Conservation (phyloP, 2,113 vertebrate genomes). For the Mastomys natalensis region DNA sequence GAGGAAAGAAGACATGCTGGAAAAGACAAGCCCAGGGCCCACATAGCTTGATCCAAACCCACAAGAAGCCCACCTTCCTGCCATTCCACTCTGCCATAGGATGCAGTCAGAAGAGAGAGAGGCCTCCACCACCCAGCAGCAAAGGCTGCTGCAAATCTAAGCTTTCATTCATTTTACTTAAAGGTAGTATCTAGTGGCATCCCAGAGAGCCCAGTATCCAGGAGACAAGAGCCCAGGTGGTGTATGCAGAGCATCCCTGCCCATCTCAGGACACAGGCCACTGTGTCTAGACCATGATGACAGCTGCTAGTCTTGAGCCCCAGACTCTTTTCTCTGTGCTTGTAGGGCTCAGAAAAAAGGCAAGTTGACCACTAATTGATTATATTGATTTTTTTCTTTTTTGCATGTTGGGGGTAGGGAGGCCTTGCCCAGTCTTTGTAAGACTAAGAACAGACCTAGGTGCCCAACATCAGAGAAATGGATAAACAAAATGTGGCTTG, state of each 20-base stretch:
- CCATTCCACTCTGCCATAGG: not conserved
- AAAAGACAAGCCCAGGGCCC: not conserved
- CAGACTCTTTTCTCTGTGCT: not conserved
- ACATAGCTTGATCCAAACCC: not conserved
- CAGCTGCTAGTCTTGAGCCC: not conserved
- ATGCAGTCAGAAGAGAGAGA: not conserved
- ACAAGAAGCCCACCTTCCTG: not conserved
- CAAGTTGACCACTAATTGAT: not conserved
- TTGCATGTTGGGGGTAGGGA: not conserved
- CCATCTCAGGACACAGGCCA: not conserved
- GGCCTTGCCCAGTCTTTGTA: not conserved
- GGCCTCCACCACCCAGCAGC: not conserved
- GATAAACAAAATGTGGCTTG: not conserved
- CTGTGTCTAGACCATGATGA: not conserved
- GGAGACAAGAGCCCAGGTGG: not conserved
- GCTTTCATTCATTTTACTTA: not conserved
- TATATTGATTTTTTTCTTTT: not conserved
- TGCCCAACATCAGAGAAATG: too few relatives aligned
- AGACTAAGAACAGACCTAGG: not conserved
- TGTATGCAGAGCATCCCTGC: not conserved
- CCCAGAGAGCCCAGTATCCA: not conserved
- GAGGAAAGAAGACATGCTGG: not conserved
- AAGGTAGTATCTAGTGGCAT: not conserved
- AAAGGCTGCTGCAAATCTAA: not conserved
- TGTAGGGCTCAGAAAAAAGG: not conserved